phyloP scores from a whole-genome alignment of 2,888 invertebrate genomes.

The Poecilus cupreus region DNA sequence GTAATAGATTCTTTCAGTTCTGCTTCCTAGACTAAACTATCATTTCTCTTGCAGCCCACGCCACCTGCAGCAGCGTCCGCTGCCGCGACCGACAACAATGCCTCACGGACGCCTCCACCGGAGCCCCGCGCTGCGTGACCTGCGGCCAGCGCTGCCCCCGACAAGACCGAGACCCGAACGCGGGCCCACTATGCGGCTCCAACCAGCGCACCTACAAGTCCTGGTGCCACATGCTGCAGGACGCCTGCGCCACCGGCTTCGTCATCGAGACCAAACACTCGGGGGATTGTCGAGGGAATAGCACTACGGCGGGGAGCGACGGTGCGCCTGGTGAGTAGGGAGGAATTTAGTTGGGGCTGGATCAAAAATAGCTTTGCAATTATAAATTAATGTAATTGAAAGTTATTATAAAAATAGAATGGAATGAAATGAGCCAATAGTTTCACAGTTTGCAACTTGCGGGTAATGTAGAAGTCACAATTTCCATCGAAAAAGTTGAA shows the following conservation, averaged over 20 bases:
- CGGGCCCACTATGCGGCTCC: conserved; percentile 79
- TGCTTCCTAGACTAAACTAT: no score
- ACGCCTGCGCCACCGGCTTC: conserved; percentile 83
- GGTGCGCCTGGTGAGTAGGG: not conserved
- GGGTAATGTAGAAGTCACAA: no score
- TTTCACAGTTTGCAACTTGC: no score
- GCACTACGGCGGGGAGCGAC: not conserved
- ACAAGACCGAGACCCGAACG: conserved; percentile 71
- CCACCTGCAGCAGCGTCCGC: conserved; percentile 80
- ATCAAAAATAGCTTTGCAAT: no score
- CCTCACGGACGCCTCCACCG: conserved; percentile 78
- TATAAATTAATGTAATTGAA: no score
- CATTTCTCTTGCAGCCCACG: conserved; percentile 75
- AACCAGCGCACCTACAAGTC: conserved; percentile 85
- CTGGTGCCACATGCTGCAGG: conserved; percentile 87
- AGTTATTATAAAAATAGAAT: no score
- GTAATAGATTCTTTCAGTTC: no score
- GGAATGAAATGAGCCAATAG: no score
- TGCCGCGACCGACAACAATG: conserved; percentile 83
- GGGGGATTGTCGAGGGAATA: conserved; percentile 70
- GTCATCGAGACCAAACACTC: conserved; percentile 82
- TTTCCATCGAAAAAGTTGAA: no score
- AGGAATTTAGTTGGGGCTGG: not conserved
- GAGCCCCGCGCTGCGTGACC: conserved; percentile 82
- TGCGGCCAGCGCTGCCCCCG: conserved; percentile 80